Conservation (phyloP, 2,113 vertebrate species). For the Dasyornis broadbenti region DNA sequence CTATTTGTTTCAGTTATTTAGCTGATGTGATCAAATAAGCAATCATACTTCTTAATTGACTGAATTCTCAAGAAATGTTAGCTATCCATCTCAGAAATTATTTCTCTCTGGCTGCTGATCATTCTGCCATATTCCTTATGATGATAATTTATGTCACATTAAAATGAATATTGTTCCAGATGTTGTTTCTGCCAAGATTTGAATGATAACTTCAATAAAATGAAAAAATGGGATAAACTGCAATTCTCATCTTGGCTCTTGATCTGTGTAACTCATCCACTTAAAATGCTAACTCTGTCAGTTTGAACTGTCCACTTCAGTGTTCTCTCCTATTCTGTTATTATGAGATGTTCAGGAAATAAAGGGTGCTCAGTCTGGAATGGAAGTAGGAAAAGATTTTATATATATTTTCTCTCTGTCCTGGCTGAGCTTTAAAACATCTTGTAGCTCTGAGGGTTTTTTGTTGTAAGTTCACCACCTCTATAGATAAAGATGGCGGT, state of each 20-base stretch:
- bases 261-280: neutral
- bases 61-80: conserved; percentile 10
- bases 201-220: conserved; percentile 15
- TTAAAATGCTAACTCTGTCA: neutral
- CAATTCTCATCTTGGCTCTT: neutral
- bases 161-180: conserved; percentile 20
- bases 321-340: neutral
- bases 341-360: neutral
- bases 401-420: neutral
- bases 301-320: neutral
- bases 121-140: neutral
- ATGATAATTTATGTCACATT: conserved; percentile 24
- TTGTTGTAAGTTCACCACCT: neutral
- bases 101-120: neutral
- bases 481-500: neutral
- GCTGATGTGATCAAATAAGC: conserved; percentile 2
- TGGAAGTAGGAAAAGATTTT: neutral
- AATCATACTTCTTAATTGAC: neutral
- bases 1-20: conserved; percentile 30
- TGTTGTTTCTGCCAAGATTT: neutral
- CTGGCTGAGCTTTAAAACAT: neutral
- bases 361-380: neutral
- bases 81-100: neutral
- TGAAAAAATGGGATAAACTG: neutral
- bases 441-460: neutral